Conservation (phyloP, 2,888 invertebrate species). For the Phortica magna region DNA sequence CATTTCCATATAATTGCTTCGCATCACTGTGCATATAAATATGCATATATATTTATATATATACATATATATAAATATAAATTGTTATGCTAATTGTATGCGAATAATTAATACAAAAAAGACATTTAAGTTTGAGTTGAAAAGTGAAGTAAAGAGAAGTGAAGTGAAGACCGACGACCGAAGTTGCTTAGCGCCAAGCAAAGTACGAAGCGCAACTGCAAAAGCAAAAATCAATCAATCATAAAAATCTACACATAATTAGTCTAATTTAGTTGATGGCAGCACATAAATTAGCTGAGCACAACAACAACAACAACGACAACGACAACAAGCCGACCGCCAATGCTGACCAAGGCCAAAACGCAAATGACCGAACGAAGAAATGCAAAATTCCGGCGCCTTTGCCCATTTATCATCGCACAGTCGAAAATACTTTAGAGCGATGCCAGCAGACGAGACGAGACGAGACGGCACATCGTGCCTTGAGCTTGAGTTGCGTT, state of each 20-base stretch:
- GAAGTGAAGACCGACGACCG: background rate
- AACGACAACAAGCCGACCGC: background rate
- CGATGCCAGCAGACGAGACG: background rate
- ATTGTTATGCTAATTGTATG: slow-evolving; percentile 18
- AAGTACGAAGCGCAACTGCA: background rate
- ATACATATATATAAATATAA: background rate
- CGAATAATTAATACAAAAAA: background rate
- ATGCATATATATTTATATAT: too few species aligned
- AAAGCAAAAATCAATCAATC: slow-evolving; percentile 31
- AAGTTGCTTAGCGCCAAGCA: background rate
- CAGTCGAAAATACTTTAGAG: background rate
- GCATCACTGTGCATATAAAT: background rate
- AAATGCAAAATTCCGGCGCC: background rate
- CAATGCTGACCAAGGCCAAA: background rate
- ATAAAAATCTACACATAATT: slow-evolving; percentile 54
- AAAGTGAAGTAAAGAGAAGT: background rate
- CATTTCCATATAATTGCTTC: background rate
- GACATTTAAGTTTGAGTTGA: background rate
- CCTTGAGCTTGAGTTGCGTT: background rate
- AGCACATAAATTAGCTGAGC: slow-evolving; percentile 45
- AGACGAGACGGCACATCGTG: too few species aligned
- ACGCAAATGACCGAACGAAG: background rate
- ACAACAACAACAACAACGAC: slow-evolving; percentile 29
- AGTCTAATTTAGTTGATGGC: slow-evolving; percentile 40
- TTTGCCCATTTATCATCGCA: background rate